Evolutionary conservation across 2,888 invertebrate species (phyloP).

Genomic region (Dione juno): DNA sequence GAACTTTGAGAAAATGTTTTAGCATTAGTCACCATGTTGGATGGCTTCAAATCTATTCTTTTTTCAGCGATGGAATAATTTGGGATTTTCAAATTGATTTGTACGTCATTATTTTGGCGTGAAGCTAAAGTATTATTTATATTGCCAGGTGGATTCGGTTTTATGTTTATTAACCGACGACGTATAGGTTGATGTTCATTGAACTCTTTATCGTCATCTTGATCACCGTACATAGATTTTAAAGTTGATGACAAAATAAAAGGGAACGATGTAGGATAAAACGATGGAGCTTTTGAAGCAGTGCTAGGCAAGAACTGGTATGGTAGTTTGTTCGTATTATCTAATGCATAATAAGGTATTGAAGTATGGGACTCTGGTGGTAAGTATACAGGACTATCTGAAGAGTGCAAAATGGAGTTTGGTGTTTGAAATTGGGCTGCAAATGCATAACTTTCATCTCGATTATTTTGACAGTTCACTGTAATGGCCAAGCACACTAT

Average conservation of each 20-base stretch:
- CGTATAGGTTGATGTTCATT: constrained; percentile 8
- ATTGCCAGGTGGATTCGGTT: constrained; percentile 17
- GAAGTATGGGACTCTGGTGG: constrained; percentile 71
- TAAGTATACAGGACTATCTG: constrained; percentile 70
- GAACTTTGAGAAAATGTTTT: constrained; percentile 2
- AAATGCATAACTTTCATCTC: constrained; percentile 66
- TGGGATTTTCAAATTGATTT: constrained; percentile 54
- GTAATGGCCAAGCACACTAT: constrained; percentile 56
- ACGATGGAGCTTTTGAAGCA: constrained; percentile 64
- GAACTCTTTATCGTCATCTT: constrained; percentile 54
- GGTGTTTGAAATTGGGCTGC: constrained; percentile 66
- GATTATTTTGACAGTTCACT: constrained; percentile 56
- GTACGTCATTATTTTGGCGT: constrained; percentile 56
- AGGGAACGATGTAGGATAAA: constrained; percentile 64
- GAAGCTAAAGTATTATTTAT: constrained; percentile 24
- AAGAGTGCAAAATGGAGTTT: constrained; percentile 57
- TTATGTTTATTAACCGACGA: constrained; percentile 21
- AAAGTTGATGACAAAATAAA: constrained; percentile 60
- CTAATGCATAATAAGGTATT: constrained; percentile 69
- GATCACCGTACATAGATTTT: constrained; percentile 47
- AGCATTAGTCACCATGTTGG: constrained; percentile 49
- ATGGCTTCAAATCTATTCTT: constrained; percentile 45
- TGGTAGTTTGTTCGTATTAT: constrained; percentile 65
- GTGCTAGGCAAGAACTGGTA: constrained; percentile 70
- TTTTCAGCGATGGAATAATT: constrained; percentile 62